Base-by-base conservation (phyloP, 2,888 invertebrate genomes). In the Molanna angustata region DNA sequence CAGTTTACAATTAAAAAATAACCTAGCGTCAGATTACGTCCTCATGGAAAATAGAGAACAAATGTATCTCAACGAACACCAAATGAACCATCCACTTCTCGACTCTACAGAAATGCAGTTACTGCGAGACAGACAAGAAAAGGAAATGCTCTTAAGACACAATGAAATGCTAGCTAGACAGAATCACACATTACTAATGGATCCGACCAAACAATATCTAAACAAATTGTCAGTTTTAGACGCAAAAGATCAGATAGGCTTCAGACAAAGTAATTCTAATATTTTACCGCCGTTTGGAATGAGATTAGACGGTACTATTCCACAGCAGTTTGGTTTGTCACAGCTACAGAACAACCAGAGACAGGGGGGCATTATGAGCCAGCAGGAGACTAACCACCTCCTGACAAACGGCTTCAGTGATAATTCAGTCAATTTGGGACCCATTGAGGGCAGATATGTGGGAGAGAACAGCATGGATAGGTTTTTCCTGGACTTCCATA, bases 401-500 rank as follows among this genome's bases (percentile, higher is more conserved):
- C 44, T 54, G 37, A 54, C 39, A 17, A 39, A 39, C 17, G 39
- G 39, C 3, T 16, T 39, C 6, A 39, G 39, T 18, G 9, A 13
- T 4, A 13, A 11, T 13, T 35, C 35, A 13, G 35, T 11, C 4
- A 35, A 35, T 13, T 4, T 35, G 9, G 49, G 32, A 4, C 22
- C 21, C 16, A 32, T 32, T 21, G 53, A 44, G 32, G 71, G 74
- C 58, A 65, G 74, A 61, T 70, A 75, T 63, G 61, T 72, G 49
- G 69, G 72, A 33, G 71, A 79, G 66, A 75, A 75, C 63, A 44
- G 60, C 62, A 84, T 85, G 76, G 82, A 84, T 56, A 85, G 85
- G 67, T 85, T 85, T 70, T 84, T 86, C 78, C 80, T 81, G 42
- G 85, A 86, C 67, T 85, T 85, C 72, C 80, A 83, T 68, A 82